A percentile compares a stretch with the other conserved stretches of the same genome.
phyloP scores from a whole-genome alignment of 2,888 invertebrate species.

The Cephus pulcher region DNA sequence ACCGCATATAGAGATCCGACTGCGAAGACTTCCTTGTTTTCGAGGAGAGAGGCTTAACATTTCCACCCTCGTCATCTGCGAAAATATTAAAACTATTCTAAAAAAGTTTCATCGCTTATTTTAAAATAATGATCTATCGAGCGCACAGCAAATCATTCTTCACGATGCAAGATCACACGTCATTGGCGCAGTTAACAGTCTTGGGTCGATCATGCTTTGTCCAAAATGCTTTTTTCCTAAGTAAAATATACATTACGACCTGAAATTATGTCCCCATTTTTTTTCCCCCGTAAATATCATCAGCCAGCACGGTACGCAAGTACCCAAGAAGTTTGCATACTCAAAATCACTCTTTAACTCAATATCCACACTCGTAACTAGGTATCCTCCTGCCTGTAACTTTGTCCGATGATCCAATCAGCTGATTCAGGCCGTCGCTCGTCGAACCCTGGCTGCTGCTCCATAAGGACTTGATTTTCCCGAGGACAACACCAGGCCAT shows the following conservation, averaged over 20 bases:
- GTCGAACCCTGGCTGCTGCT: conserved; percentile 80
- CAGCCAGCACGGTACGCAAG: neutral
- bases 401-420: conserved; percentile 64
- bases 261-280: neutral
- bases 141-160: neutral
- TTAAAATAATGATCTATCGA: neutral
- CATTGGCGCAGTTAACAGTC: neutral
- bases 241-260: neutral
- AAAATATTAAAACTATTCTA: conserved; percentile 11
- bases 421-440: conserved; percentile 83
- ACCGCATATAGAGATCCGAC: conserved; percentile 84
- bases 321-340: neutral
- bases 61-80: conserved; percentile 80
- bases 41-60: conserved; percentile 71
- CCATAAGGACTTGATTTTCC: conserved; percentile 91
- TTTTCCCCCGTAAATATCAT: neutral
- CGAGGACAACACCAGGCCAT: conserved; percentile 85
- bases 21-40: conserved; percentile 72
- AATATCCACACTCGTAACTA: conserved; percentile 8
- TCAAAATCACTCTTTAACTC: conserved; percentile 27
- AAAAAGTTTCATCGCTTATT: neutral
- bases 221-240: neutral
- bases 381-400: conserved; percentile 72
- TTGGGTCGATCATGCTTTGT: neutral
- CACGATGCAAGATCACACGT: conserved; percentile 3